A percentile compares a stretch with the other conserved stretches of the same genome.
Conservation (phyloP, 1,140 invertebrate genomes). For the Caenorhabditis briggsae region DNA sequence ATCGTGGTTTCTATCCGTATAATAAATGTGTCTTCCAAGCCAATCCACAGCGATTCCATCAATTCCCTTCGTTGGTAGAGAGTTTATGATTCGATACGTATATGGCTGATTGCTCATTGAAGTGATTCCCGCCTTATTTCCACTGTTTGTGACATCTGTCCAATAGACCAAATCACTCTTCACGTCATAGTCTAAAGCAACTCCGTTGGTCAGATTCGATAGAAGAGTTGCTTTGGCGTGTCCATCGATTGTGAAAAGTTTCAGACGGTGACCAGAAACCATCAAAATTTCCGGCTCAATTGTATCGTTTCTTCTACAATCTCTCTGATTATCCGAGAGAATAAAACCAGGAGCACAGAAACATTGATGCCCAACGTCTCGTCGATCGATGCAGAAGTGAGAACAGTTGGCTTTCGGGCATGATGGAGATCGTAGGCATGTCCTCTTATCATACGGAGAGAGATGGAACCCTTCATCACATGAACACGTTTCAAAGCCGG, state of each 20-base stretch:
- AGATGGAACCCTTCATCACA: conserved; percentile 32
- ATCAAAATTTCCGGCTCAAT: conserved; percentile 57
- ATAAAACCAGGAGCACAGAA: conserved; percentile 55
- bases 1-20: conserved; percentile 84
- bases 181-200: conserved; percentile 63
- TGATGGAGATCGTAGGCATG: background rate
- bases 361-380: conserved; percentile 53
- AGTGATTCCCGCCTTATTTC: conserved; percentile 50
- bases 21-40: conserved; percentile 87
- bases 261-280: conserved; percentile 54
- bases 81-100: conserved; percentile 14
- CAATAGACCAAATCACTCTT: conserved; percentile 57
- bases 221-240: conserved; percentile 56
- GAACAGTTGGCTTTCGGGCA: conserved; percentile 57
- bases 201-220: conserved; percentile 63
- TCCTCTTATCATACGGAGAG: conserved; percentile 43
- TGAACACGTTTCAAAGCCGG: conserved; percentile 27
- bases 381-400: conserved; percentile 53
- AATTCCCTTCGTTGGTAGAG: conserved; percentile 81
- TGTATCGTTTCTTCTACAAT: conserved; percentile 56
- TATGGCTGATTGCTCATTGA: conserved; percentile 51
- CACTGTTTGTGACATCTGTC: conserved; percentile 62
- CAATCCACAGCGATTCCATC: conserved; percentile 89
- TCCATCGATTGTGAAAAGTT: conserved; percentile 58
- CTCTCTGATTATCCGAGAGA: conserved; percentile 21